A percentile compares a stretch with the other conserved stretches of the same genome.
Evolutionary conservation across 2,888 invertebrate species (phyloP).

Genomic region (Drosophila villosipedis): DNA sequence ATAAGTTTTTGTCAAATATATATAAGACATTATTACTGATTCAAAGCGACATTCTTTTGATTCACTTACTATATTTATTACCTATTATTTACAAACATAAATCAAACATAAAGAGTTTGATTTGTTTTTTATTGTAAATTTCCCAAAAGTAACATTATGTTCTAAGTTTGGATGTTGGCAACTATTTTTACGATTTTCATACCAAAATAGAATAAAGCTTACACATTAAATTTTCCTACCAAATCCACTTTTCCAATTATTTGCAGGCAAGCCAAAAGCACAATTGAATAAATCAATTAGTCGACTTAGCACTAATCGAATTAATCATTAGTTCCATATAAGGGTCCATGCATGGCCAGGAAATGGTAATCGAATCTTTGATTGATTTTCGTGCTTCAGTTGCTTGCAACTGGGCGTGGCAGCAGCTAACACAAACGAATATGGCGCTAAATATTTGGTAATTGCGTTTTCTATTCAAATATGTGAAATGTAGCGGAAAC

Average conservation of each 20-base stretch:
- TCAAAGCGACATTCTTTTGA: neutral
- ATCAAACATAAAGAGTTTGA: neutral
- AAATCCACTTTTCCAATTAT: slow-evolving; percentile 1
- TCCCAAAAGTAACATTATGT: neutral
- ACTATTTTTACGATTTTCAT: neutral
- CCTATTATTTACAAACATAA: too few species aligned
- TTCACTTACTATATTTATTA: neutral
- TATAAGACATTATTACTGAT: neutral
- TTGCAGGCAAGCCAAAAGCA: neutral
- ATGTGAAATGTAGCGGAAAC: slow-evolving; percentile 56
- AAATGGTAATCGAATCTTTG: slow-evolving; percentile 39
- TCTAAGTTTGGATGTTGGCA: neutral
- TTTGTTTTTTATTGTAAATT: neutral
- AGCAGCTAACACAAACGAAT: slow-evolving; percentile 51
- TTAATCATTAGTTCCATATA: slow-evolving; percentile 53
- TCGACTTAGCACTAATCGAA: slow-evolving; percentile 14
- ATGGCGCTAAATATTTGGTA: slow-evolving; percentile 69
- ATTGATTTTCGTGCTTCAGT: slow-evolving; percentile 62
- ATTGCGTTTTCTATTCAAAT: slow-evolving; percentile 41
- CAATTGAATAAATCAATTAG: slow-evolving; percentile 39
- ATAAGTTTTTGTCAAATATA: neutral
- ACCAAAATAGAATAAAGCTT: neutral
- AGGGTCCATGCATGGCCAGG: slow-evolving; percentile 42
- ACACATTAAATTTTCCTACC: neutral
- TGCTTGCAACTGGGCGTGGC: slow-evolving; percentile 57